These are phyloP conservation scores for Passer domesticus DNA, from an alignment of 2,113 vertebrate species.

Conservation along the genomic window DNA sequence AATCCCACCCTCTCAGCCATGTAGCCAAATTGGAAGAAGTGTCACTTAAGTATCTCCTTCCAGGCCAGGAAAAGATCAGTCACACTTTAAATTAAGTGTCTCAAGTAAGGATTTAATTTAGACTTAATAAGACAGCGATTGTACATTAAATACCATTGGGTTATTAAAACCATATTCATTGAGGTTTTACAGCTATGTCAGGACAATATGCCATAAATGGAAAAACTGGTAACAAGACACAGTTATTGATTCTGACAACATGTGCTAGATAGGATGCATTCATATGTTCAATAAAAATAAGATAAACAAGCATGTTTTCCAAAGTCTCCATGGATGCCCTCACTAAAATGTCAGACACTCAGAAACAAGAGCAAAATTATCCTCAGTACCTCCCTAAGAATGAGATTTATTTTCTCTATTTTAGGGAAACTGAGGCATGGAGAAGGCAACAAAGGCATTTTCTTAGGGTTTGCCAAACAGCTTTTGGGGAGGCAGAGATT, in stretches of 20 bases:
- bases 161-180: slow-evolving; percentile 80
- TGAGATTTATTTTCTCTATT: background rate
- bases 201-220: slow-evolving; percentile 73
- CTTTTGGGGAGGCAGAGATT: background rate
- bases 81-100: slow-evolving; percentile 75
- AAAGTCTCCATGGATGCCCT: background rate
- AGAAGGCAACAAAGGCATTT: background rate
- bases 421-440: background rate
- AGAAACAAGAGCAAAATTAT: background rate
- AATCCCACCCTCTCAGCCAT: slow-evolving; percentile 50
- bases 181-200: slow-evolving; percentile 78
- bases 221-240: slow-evolving; percentile 68
- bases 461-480: background rate
- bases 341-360: background rate
- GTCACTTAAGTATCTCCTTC: slow-evolving; percentile 55
- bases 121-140: slow-evolving; percentile 76
- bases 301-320: slow-evolving; percentile 28
- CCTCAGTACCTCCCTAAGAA: background rate
- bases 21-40: slow-evolving; percentile 62
- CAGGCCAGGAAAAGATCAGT: slow-evolving; percentile 69
- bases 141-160: slow-evolving; percentile 71
- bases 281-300: slow-evolving; percentile 57
- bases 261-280: slow-evolving; percentile 57
- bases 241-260: slow-evolving; percentile 73
- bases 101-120: slow-evolving; percentile 77